Evolutionary conservation across 2,113 vertebrate genomes (phyloP).

Genomic region (Probosciger aterrimus): DNA sequence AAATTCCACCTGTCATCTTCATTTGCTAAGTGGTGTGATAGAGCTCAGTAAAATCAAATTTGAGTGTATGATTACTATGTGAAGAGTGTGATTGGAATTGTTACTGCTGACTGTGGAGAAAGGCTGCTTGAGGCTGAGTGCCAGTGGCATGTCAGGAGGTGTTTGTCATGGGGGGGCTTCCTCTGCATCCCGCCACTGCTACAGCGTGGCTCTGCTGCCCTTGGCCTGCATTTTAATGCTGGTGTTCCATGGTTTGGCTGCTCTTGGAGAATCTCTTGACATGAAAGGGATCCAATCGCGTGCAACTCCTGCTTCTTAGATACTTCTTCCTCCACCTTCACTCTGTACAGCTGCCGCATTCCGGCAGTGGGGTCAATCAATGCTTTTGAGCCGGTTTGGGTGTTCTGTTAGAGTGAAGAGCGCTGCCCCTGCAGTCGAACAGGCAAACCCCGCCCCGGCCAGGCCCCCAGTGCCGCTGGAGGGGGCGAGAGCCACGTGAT

Average conservation of each 20-base stretch:
- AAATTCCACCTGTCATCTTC: not conserved
- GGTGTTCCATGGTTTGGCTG: not conserved
- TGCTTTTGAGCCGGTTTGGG: no score
- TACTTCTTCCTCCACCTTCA: not conserved
- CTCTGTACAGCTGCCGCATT: rapidly evolving
- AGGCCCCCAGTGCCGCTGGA: no score
- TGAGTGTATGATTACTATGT: not conserved
- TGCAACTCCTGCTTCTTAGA: no score
- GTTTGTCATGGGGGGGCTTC: not conserved
- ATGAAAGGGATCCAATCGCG: not conserved
- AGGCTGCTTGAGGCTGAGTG: not conserved
- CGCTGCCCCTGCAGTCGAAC: no score
- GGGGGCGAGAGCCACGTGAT: no score
- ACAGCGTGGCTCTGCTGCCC: not conserved
- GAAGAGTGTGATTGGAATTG: not conserved
- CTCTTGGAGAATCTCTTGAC: not conserved
- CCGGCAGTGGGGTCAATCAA: rapidly evolving
- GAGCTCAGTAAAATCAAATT: not conserved
- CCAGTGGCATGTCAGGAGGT: no score
- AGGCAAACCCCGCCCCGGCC: no score
- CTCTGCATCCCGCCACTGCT: not conserved
- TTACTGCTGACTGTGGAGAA: not conserved
- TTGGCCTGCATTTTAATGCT: not conserved
- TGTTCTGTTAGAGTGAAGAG: no score
- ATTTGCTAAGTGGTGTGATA: not conserved